Percentiles rank a stretch among this genome's conserved stretches.
Conservation (phyloP, 2,797 vertebrate genomes). For the Diglossa cyanea region DNA sequence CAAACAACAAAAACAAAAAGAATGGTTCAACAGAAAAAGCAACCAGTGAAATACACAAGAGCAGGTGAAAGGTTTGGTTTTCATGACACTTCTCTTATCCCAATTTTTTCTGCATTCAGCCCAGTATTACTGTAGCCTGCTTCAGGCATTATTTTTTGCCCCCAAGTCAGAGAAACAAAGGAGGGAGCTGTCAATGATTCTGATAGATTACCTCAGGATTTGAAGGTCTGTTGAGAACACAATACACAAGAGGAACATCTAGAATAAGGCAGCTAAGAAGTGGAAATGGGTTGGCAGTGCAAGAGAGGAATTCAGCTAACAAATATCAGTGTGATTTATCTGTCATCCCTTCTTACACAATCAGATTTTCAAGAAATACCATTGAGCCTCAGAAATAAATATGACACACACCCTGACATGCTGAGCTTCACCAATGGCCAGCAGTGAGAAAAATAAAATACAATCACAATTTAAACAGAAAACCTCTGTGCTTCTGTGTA, state of each 20-base stretch:
- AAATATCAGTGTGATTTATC: conserved; percentile 48
- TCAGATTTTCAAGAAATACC: background rate
- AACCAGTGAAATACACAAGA: background rate
- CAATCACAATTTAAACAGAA: background rate
- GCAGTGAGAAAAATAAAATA: background rate
- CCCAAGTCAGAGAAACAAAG: background rate
- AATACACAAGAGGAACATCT: background rate
- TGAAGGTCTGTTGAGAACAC: background rate
- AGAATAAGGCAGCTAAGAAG: background rate
- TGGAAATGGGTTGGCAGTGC: conserved; percentile 32
- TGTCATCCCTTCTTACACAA: conserved; percentile 25
- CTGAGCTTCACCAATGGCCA: background rate
- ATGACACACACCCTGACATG: background rate
- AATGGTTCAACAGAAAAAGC: background rate
- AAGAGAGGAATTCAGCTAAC: conserved; percentile 62
- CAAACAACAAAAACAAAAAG: background rate
- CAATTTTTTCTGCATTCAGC: background rate
- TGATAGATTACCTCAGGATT: background rate
- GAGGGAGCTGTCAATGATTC: background rate
- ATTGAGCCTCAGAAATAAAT: background rate
- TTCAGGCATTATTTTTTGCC: background rate
- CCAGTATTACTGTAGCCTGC: background rate
- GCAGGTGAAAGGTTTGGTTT: background rate
- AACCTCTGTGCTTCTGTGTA: background rate
- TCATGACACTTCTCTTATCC: background rate